These are phyloP conservation scores for mouse (Mus musculus) DNA, from an alignment of 2,113 vertebrate species.

Conservation along the genomic window DNA sequence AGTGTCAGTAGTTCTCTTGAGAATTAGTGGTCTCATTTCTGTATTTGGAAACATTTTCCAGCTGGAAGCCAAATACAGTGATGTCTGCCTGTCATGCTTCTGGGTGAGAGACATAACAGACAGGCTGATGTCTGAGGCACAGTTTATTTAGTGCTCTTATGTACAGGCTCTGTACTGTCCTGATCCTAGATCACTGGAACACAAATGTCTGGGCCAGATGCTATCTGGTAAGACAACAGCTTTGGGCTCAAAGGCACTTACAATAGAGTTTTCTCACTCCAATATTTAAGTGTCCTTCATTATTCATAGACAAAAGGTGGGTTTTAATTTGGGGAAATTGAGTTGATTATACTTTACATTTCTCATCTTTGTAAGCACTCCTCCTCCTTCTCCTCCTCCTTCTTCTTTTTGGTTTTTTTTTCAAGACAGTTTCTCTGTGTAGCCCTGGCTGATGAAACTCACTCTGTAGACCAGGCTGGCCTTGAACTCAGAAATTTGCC, in stretches of 20 bases:
- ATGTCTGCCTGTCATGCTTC: neutral
- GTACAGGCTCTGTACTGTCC: conserved; percentile 31
- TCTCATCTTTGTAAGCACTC: neutral
- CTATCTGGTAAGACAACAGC: neutral
- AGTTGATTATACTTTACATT: neutral
- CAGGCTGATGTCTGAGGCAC: conserved; percentile 1
- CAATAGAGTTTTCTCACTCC: neutral
- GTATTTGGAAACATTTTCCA: conserved; percentile 41
- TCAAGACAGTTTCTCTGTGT: too few species aligned
- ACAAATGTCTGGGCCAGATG: neutral
- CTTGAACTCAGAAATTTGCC: too few species aligned
- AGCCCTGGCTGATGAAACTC: too few species aligned
- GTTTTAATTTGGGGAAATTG: neutral
- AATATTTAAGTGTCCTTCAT: neutral
- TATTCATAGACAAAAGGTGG: neutral
- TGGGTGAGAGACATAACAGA: neutral
- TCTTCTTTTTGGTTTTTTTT: too few species aligned
- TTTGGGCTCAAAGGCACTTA: neutral
- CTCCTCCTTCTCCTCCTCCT: too few species aligned
- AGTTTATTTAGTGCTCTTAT: conserved; percentile 63
- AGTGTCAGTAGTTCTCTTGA: conserved; percentile 21
- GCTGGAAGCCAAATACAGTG: conserved; percentile 23
- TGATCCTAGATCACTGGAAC: neutral
- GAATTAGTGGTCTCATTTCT: conserved; percentile 34
- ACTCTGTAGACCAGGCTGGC: too few species aligned